Conservation (phyloP, 2,113 vertebrate species). For the Hippopotamus amphibius region DNA sequence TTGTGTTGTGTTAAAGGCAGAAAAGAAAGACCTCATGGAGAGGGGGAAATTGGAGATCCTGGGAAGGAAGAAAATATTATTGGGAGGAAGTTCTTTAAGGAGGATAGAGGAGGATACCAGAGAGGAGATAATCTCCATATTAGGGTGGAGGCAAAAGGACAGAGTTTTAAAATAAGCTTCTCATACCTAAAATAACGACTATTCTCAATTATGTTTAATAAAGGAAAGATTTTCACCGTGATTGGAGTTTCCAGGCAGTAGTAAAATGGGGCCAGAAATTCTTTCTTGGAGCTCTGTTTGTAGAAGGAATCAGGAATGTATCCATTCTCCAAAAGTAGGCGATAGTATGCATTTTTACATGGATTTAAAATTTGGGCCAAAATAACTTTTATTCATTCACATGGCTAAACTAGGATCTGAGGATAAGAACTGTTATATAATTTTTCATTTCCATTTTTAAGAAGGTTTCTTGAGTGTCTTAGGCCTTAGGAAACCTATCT, state of each 20-base stretch:
- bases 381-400: neutral
- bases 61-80: neutral
- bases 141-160: neutral
- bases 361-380: slow-evolving; percentile 1
- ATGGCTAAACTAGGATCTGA: neutral
- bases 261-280: neutral
- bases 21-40: neutral
- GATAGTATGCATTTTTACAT: neutral
- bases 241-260: neutral
- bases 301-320: neutral
- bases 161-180: neutral
- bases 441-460: neutral
- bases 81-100: neutral
- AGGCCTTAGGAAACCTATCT: neutral
- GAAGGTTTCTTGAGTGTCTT: neutral
- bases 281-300: neutral
- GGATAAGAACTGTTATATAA: neutral
- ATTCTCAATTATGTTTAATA: slow-evolving; percentile 1
- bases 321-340: slow-evolving; percentile 13
- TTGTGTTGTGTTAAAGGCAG: neutral
- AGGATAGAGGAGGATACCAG: neutral
- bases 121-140: neutral
- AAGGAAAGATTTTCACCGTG: neutral
- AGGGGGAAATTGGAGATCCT: neutral
- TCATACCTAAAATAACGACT: neutral